Evolutionary conservation across 2,888 invertebrate species (phyloP), one percentile per base, ranked within the genome.

Genomic region (Periphyllus acericola): DNA sequence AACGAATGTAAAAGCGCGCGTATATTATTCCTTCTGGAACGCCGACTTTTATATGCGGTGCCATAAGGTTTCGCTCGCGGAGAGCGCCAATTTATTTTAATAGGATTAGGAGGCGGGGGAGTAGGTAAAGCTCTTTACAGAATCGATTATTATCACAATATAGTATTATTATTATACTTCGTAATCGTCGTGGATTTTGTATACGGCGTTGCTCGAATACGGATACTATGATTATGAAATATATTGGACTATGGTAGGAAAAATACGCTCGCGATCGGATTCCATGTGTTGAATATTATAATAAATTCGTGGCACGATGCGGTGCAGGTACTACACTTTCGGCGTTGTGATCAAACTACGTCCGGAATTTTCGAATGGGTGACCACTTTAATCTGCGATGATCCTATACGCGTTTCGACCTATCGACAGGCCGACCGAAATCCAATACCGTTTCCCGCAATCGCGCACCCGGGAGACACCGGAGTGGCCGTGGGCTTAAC

Each of bases 51-150:
- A 11, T 8, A n/a, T 29, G 29, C 11, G 29, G 6, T n/a, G n/a
- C 8, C 66, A n/a, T n/a, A n/a, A 66, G 68, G 29, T 55, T 19
- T 3, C 21, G 8, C n/a, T 68, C 68, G 68, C 25, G n/a, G 68
- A 29, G 68, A n/a, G n/a, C n/a, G 68, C 68, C 68, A 68, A 29
- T 68, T 68, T 68, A 68, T 68, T 68, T 68, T 68, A 68, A 68
- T 29, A 68, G 68, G 68, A 68, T 68, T 68, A 68, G 29, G 9
- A 68, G 68, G n/a, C 8, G 29, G 3, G n/a, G 29, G 11, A 21
- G 6, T 6, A 66, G 25, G 25, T 9, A 68, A 68, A 68, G 29
- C 9, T 29, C 68, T 68, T 29, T 29, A 29, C 68, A n/a, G 68
- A 29, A n/a, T 68, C 68, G n/a, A 68, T 29, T 29, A 66, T 66